Base-by-base conservation (phyloP, 2,888 invertebrate genomes). In the Hydraecia micacea region DNA sequence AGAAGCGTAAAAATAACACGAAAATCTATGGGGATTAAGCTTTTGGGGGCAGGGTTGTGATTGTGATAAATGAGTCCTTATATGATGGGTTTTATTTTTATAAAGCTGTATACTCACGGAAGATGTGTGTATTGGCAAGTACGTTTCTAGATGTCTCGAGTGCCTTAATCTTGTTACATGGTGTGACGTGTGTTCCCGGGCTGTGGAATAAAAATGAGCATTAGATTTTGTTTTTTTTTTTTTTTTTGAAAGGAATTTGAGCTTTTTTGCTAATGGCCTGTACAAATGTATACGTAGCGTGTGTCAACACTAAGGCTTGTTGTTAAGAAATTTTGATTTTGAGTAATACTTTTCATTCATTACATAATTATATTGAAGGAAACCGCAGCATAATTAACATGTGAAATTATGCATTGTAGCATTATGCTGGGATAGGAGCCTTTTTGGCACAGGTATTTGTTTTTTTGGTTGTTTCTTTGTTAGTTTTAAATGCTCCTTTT, bases 161-260 rank as follows among this genome's bases (percentile, higher is more conserved):
- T 96, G 96, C 80, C 94, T 90, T 94, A 96, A 94, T 90, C 96
- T 94, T 63, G 96, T 96, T 81, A 96, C 93, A 89, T 96, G 96
- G 80, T 96, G 96, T 91, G 89, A 85, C 71, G 94, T 91, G 91
- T 96, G 94, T 60, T 96, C 96, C 81, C 96, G 94, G 75, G 92
- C 96, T 96, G 95, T 85, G 87, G 86, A 94, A 88, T 87, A 92
- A 89, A 89, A 89, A 73, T 1, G 2, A 58, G 32, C 66, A 75
- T 84, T 75, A 75, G 71, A 42, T 74, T 78, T 65, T 60, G 15
- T 75, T 52, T 69, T 60, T 55, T 36, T 32, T 60, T 55, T 36
- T 32, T 32, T 49, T 58, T 25, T 68, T 25, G 1, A n/a, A 36
- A 52, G 42, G 0, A 66, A 13, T 55, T 63, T 42, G 13, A 36